phyloP scores from a whole-genome alignment of 2,888 invertebrate genomes.

The Hoplodrina ambigua region DNA sequence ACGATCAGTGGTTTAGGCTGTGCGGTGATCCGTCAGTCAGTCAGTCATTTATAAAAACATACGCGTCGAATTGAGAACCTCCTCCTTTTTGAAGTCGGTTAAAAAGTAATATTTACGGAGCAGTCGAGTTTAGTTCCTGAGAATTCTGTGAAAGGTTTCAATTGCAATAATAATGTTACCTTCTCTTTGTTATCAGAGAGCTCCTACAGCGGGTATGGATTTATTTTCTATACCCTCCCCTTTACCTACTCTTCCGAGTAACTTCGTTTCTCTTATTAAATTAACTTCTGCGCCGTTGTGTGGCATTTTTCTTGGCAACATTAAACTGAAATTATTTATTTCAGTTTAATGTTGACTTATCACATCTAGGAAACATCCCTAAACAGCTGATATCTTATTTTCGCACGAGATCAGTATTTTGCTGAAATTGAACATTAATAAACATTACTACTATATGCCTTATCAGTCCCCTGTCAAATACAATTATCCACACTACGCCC shows the following conservation, averaged over 20 bases:
- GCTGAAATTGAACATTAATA: constrained; percentile 7
- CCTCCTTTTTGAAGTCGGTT: no score
- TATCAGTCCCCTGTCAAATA: constrained; percentile 43
- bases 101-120: no score
- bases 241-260: neutral
- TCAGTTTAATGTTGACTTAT: no score
- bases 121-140: no score
- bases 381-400: neutral
- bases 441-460: constrained; percentile 33
- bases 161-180: neutral
- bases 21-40: no score
- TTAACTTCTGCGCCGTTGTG: no score
- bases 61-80: no score
- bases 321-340: neutral
- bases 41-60: no score
- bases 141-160: no score
- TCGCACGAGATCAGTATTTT: constrained; percentile 3
- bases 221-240: neutral
- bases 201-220: neutral
- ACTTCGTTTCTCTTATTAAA: neutral
- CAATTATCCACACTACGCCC: constrained; percentile 15
- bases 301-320: neutral
- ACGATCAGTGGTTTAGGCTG: no score
- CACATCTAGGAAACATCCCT: neutral
- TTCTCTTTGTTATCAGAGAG: neutral